Base-by-base conservation (phyloP, 2,797 vertebrate genomes). In the Fringilla coelebs region DNA sequence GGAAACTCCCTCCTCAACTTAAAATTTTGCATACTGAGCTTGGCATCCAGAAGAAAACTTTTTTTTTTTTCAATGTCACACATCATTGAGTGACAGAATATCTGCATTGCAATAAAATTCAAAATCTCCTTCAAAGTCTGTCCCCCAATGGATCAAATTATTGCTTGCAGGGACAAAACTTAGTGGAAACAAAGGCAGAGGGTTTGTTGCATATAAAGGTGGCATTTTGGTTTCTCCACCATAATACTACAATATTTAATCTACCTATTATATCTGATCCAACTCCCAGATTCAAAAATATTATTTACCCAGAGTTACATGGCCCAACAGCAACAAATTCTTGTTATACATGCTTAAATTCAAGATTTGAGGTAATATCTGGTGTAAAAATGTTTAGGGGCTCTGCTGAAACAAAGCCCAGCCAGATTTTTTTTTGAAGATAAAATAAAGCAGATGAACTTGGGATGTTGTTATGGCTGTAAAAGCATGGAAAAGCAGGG, bases 401-500 rank as follows among this genome's bases (percentile, higher is more conserved):
- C 55, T 92, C 28, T 88, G 78, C 67, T 92, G 52, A 92, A 89
- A n/a, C 46, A 65, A 90, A 90, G 81, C 70, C 41, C 78, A 51
- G 21, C 2, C 38, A 52, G 46, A 2, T 14, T 17, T 29, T 73
- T 13, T 67, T 81, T 43, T 7, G 16, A 68, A 40, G 78, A 61
- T 67, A 89, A 91, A 91, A 84, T n/a, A 66, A 88, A 80, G 90
- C 73, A 12, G 78, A 75, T 92, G 81, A 91, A 70, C 19, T 94
- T 46, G 62, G 31, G 65, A 94, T 82, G 86, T 82, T 68, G 38
- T 61, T 52, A 93, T 94, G 88, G 85, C 48, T 78, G 88, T 84
- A 93, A 41, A 94, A 94, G 92, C 93, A 91, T 94, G 93, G 92
- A 81, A 93, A 96, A 96, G 92, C 93, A 94, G 88, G 91, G 93